Evolutionary conservation across 2,113 vertebrate species (phyloP), one percentile per base, ranked within the genome.

Genomic region (Phaethon lepturus): DNA sequence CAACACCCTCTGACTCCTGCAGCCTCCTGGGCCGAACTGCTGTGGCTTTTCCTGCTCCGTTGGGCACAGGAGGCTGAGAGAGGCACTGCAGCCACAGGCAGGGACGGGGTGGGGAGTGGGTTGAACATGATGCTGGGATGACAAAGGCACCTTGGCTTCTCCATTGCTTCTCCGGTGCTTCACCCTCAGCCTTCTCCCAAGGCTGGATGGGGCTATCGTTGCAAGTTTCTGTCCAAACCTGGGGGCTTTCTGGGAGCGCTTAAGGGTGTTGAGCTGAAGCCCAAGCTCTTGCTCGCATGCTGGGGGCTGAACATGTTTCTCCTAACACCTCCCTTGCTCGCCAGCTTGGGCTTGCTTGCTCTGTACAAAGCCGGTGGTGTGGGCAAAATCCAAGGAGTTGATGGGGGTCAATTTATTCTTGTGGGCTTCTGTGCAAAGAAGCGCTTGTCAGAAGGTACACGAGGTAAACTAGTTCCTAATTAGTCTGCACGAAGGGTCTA

Each of bases 381-480:
- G 22, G 62, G 60, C n/a, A 45, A 75, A 83, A 67, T 7, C 6
- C 22, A 20, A 72, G 40, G 60, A 75, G 50, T 6, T 63, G 77
- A 53, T 45, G n/a, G 7, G 56, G 13, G 52, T 96, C 69, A 42
- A 25, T 49, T 91, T 87, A 52, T 77, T 73, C 47, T 73, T 73
- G 67, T 38, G 73, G 55, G 42, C 89, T 97, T 60, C 93, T 58
- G 90, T 90, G 95, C 35, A 69, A 75, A 90, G 90, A 35, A 92
- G 62, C 53, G 31, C 88, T 94, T 88, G 74, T 92, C 92, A 88
- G 69, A 49, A 96, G 66, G 93, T 75, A 93, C 90, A 85, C 63
- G 92, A 94, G 53, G 93, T 96, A 97, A 96, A 86, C 95, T 88
- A 64, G 84, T 17, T 85, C 62, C 85, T 93, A 95, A 96, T 96